These are phyloP conservation scores for Peromyscus polionotus DNA, from an alignment of 2,113 vertebrate species.

Conservation along the genomic window DNA sequence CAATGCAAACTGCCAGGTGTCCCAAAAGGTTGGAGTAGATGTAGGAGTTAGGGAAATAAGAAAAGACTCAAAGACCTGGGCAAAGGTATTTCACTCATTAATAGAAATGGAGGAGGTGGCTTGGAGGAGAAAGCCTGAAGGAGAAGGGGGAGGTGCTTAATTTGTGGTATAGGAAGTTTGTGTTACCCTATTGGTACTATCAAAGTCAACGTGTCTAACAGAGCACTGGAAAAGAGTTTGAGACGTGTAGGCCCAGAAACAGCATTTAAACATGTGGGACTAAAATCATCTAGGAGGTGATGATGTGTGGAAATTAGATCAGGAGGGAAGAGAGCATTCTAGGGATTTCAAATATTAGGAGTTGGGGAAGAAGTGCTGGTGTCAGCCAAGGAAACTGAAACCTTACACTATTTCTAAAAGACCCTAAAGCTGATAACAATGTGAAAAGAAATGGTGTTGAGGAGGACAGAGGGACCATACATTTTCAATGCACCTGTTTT, in stretches of 20 bases:
- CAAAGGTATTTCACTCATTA: neutral
- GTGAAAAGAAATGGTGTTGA: neutral
- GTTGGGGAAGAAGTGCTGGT: neutral
- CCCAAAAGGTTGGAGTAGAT: neutral
- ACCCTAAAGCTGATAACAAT: neutral
- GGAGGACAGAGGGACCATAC: neutral
- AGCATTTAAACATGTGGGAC: neutral
- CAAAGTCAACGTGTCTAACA: neutral
- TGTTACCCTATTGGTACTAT: neutral
- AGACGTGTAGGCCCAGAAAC: neutral
- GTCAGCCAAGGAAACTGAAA: neutral
- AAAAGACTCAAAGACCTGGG: neutral
- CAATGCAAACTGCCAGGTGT: neutral
- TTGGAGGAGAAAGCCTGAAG: neutral
- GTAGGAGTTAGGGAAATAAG: neutral
- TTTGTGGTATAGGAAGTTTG: neutral
- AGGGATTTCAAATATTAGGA: neutral
- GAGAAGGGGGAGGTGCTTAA: neutral
- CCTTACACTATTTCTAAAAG: neutral
- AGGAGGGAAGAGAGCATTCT: neutral
- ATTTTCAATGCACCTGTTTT: neutral
- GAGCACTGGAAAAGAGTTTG: neutral
- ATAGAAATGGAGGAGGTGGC: neutral
- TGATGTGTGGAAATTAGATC: neutral
- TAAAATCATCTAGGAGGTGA: neutral